phyloP scores from a whole-genome alignment of 2,797 vertebrate species.

The Sebastes minor region DNA sequence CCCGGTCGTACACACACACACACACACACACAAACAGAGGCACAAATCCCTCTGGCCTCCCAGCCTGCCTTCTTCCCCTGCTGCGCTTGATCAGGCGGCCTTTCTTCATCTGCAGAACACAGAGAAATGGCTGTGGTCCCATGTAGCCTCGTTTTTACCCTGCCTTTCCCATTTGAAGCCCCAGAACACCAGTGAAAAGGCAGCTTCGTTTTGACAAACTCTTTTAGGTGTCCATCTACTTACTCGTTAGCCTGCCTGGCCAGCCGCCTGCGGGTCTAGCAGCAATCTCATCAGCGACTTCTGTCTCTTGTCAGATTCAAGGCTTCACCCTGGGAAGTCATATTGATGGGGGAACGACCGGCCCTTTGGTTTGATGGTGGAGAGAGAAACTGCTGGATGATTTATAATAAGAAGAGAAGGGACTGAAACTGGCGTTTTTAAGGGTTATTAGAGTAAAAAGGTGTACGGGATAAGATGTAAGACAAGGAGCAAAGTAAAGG shows the following conservation, averaged over 20 bases:
- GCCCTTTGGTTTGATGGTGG: slow-evolving; percentile 39
- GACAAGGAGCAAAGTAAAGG: not conserved
- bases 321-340: slow-evolving; percentile 55
- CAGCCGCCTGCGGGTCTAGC: slow-evolving; percentile 47
- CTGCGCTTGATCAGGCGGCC: slow-evolving; percentile 76
- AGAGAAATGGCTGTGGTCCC: slow-evolving; percentile 69
- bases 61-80: slow-evolving; percentile 61
- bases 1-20: slow-evolving; percentile 11
- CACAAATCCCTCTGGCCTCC: slow-evolving; percentile 67
- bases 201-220: slow-evolving; percentile 61
- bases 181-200: slow-evolving; percentile 55
- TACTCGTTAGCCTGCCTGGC: slow-evolving; percentile 58
- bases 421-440: slow-evolving; percentile 42
- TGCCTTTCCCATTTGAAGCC: slow-evolving; percentile 65
- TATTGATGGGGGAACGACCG: slow-evolving; percentile 52
- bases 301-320: slow-evolving; percentile 58
- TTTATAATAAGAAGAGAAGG: slow-evolving; percentile 68
- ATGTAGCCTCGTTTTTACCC: slow-evolving; percentile 67
- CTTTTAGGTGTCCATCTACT: slow-evolving; percentile 74
- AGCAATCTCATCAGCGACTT: slow-evolving; percentile 60
- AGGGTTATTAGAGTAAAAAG: slow-evolving; percentile 25
- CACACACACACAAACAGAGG: slow-evolving; percentile 34
- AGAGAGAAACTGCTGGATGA: slow-evolving; percentile 51
- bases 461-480: slow-evolving; percentile 4
- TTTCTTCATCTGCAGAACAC: slow-evolving; percentile 76